A percentile compares a stretch with the other conserved stretches of the same genome.
phyloP scores from a whole-genome alignment of 2,888 invertebrate genomes.

The Orgyia antiqua region DNA sequence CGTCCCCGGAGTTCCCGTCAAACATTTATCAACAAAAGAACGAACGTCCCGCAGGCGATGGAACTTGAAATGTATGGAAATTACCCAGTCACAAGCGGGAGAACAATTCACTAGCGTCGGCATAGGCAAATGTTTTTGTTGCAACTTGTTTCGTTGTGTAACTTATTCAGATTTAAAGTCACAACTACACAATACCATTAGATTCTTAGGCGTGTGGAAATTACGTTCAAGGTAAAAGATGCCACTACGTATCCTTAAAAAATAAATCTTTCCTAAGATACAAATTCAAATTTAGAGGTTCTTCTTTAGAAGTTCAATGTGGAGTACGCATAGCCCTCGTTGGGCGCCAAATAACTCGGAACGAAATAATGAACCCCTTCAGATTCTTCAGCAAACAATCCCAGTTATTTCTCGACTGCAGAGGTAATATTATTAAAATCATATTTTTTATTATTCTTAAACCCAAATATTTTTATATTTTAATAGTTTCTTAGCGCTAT shows the following conservation, averaged over 20 bases:
- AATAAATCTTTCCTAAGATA: constrained; percentile 38
- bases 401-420: constrained; percentile 46
- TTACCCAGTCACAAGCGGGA: constrained; percentile 76
- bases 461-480: constrained; percentile 9
- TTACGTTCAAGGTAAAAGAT: constrained; percentile 7
- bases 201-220: constrained; percentile 15
- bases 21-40: constrained; percentile 79
- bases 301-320: constrained; percentile 48
- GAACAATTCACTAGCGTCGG: constrained; percentile 76
- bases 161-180: constrained; percentile 59
- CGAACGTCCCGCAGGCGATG: constrained; percentile 78
- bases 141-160: constrained; percentile 66
- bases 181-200: constrained; percentile 40
- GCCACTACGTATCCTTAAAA: constrained; percentile 28
- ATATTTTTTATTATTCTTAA: constrained; percentile 20
- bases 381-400: constrained; percentile 56
- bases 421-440: constrained; percentile 45
- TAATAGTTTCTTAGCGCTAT: no score
- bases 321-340: constrained; percentile 44
- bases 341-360: constrained; percentile 62
- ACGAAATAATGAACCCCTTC: constrained; percentile 59
- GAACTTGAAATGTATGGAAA: constrained; percentile 79
- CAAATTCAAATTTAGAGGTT: constrained; percentile 39
- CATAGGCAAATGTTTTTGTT: constrained; percentile 77
- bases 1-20: constrained; percentile 78